Evolutionary conservation across 2,888 invertebrate species (phyloP), one percentile per base, ranked within the genome.

Genomic region (Disparrhopalites patrizii): DNA sequence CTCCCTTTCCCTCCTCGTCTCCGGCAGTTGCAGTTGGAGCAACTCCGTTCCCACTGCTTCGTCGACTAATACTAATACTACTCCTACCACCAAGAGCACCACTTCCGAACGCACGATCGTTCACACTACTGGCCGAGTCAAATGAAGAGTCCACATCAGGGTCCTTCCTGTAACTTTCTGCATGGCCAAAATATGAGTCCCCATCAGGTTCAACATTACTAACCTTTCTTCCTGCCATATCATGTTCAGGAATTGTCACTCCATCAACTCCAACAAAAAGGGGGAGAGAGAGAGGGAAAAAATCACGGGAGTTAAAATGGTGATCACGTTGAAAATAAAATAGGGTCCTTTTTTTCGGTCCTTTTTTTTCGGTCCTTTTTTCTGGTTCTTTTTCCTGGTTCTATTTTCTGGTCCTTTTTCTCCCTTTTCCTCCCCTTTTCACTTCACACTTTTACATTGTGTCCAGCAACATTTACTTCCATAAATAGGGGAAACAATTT

Each of bases 81-180:
- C 67, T 66, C 23, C 68, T 65, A 28, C 66, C 65, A 13, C 38
- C 27, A 18, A 38, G 13, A 40, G 8, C 58, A 47, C 30, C 25
- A 33, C 30, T 28, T 23, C 66, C 62, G 38, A 50, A 56, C 52
- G 56, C 27, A 33, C 61, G 52, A 62, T 65, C 60, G 20, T 63
- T 65, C 13, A 51, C 63, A 27, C 64, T 67, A 43, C 57, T 57
- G 38, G 27, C 40, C 15, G 54, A 18, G 20, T 8, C 25, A 47
- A 47, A 47, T 23, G 23, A 47, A 10, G 23, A 13, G 25, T 47
- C 47, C 23, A 3, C 20, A 10, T 3, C 23, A 28, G 40, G 5
- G 8, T 38, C 38, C n/a, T 36, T 50, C 3, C 56, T 57, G 51
- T 38, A 43, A 25, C 66, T 63, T 56, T 57, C 8, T 23, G 20